Conservation (phyloP, 2,113 vertebrate genomes). For the Trematocara stigmaticum region DNA sequence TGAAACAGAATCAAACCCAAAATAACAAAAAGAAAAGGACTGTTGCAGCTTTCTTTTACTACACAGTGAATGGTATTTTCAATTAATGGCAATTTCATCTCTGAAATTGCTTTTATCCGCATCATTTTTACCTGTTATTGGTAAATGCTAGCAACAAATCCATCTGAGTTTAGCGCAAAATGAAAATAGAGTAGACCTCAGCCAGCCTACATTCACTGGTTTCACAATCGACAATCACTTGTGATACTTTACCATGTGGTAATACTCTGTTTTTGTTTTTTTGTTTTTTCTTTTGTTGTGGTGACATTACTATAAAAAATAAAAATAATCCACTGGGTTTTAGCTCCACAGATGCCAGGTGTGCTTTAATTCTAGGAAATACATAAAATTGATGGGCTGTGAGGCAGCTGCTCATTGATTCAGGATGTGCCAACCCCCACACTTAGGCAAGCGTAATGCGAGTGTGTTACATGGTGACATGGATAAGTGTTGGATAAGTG, state of each 20-base stretch:
- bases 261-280: not conserved
- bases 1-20: not conserved
- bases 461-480: not conserved
- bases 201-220: not conserved
- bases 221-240: not conserved
- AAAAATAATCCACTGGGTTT: not conserved
- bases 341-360: not conserved
- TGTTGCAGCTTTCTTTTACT: not conserved
- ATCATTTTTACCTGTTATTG: not conserved
- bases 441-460: not conserved
- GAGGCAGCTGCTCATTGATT: not conserved
- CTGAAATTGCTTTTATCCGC: fast-evolving
- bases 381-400: not conserved
- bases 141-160: not conserved
- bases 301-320: not conserved
- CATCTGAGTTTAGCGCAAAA: not conserved
- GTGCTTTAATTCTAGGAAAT: not conserved
- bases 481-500: not conserved
- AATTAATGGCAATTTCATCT: not conserved
- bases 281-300: not conserved
- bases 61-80: not conserved
- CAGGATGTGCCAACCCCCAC: not conserved
- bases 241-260: not conserved
- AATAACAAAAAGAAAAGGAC: not conserved
- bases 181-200: not conserved